A percentile compares a stretch with the other conserved stretches of the same genome.
Evolutionary conservation across 2,888 invertebrate genomes (phyloP).

Genomic region (Gerris lacustris): DNA sequence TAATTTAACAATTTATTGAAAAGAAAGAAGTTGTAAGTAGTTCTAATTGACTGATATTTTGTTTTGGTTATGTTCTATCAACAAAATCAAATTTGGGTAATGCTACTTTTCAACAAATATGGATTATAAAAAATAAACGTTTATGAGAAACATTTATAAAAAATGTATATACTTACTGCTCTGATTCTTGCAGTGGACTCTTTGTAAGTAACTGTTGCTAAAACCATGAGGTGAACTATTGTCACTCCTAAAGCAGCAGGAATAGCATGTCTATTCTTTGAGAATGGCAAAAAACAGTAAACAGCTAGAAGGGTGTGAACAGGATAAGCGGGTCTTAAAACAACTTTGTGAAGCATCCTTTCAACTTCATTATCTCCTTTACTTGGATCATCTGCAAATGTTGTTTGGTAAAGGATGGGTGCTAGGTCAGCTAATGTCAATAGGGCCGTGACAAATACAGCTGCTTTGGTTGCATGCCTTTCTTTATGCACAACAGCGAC

Average conservation of each 20-base stretch:
- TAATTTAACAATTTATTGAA: too few species aligned
- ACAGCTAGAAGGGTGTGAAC: conserved; percentile 62
- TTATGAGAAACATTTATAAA: too few species aligned
- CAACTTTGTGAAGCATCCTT: conserved; percentile 18
- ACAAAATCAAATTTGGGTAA: too few species aligned
- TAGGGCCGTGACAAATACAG: not conserved
- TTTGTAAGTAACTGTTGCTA: conserved; percentile 34
- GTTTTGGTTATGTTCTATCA: too few species aligned
- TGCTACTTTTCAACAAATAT: too few species aligned
- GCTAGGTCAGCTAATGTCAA: conserved; percentile 38
- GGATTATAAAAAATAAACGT: too few species aligned
- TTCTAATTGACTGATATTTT: too few species aligned
- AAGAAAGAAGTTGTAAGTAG: too few species aligned
- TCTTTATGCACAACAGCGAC: conserved; percentile 41
- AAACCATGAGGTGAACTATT: conserved; percentile 48
- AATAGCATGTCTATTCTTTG: conserved; percentile 57
- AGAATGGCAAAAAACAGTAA: conserved; percentile 72
- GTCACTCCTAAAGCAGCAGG: conserved; percentile 57
- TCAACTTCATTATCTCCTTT: conserved; percentile 19
- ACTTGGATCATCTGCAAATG: conserved; percentile 37
- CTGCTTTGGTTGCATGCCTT: conserved; percentile 33
- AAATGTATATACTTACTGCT: not conserved
- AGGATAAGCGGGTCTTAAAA: conserved; percentile 55
- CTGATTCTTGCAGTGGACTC: not conserved
- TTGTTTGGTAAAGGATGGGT: conserved; percentile 34